These are phyloP conservation scores for Allacma fusca DNA, from an alignment of 2,888 invertebrate species.

Conservation along the genomic window DNA sequence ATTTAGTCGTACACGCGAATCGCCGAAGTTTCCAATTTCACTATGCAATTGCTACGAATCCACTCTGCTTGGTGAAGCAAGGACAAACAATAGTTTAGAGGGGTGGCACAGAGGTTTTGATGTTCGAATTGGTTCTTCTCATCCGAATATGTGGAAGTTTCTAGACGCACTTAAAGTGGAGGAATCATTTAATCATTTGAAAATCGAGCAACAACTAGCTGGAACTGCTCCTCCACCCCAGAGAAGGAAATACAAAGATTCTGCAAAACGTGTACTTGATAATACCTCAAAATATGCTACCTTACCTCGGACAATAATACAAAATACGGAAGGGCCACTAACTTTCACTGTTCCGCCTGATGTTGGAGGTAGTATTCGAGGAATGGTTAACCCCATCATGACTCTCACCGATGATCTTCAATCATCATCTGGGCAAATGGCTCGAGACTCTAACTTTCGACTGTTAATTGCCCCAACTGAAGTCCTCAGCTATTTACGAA, in stretches of 20 bases:
- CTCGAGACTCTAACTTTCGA: too few relatives aligned
- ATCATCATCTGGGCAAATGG: too few relatives aligned
- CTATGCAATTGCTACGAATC: conserved; percentile 42
- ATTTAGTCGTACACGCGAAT: background rate
- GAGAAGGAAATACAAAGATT: background rate
- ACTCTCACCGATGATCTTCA: too few relatives aligned
- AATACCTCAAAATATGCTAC: too few relatives aligned
- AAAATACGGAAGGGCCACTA: too few relatives aligned
- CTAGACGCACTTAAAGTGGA: conserved; percentile 43
- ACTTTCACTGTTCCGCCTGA: too few relatives aligned
- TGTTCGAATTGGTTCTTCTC: conserved; percentile 28
- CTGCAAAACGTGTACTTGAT: background rate
- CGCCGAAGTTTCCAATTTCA: conserved; percentile 4
- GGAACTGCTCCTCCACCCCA: background rate
- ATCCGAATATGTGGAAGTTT: conserved; percentile 50
- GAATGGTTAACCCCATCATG: too few relatives aligned
- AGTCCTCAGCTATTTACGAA: too few relatives aligned
- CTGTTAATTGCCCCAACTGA: too few relatives aligned
- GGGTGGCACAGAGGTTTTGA: conserved; percentile 45
- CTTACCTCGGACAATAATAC: too few relatives aligned
- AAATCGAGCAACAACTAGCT: background rate
- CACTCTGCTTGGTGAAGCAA: conserved; percentile 3
- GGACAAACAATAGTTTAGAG: conserved; percentile 44
- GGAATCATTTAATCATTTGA: conserved; percentile 40
- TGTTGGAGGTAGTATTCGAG: too few relatives aligned